A percentile compares a stretch with the other conserved stretches of the same genome.
Conservation (phyloP, 2,113 vertebrate genomes). For the Brachypodius melanocephalos region DNA sequence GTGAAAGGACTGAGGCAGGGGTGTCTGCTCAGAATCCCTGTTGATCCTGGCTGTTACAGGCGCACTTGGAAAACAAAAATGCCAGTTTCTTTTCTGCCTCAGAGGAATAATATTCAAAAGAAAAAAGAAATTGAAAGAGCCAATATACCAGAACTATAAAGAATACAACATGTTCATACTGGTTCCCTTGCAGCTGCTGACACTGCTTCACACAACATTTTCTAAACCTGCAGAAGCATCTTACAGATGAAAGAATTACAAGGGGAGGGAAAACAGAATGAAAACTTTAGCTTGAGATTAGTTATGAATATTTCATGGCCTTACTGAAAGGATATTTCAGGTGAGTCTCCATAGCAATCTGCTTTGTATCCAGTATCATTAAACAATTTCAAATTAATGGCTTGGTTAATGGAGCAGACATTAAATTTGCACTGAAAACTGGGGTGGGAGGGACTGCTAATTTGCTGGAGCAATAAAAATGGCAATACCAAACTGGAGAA, state of each 20-base stretch:
- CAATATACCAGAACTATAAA: neutral
- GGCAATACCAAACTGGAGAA: neutral
- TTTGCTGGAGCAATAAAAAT: neutral
- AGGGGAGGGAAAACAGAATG: neutral
- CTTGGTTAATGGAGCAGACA: neutral
- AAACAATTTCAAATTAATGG: constrained; percentile 19
- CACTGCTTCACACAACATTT: neutral
- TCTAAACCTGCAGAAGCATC: neutral
- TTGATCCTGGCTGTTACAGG: neutral
- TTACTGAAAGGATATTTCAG: constrained; percentile 9
- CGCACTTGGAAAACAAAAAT: neutral
- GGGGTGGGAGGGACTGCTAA: neutral
- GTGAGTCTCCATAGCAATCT: constrained; percentile 37
- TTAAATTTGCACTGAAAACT: neutral
- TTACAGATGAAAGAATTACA: neutral
- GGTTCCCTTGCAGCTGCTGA: constrained; percentile 11
- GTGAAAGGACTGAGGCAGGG: neutral
- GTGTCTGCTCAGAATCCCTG: neutral
- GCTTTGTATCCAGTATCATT: neutral
- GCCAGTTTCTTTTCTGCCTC: neutral
- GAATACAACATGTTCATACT: neutral
- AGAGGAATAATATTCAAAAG: neutral
- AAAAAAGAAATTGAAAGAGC: neutral
- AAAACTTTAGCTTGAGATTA: neutral
- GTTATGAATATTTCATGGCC: constrained; percentile 36